A percentile compares a stretch with the other conserved stretches of the same genome.
phyloP scores from a whole-genome alignment of 2,113 vertebrate genomes.

The Crypturellus undulatus region DNA sequence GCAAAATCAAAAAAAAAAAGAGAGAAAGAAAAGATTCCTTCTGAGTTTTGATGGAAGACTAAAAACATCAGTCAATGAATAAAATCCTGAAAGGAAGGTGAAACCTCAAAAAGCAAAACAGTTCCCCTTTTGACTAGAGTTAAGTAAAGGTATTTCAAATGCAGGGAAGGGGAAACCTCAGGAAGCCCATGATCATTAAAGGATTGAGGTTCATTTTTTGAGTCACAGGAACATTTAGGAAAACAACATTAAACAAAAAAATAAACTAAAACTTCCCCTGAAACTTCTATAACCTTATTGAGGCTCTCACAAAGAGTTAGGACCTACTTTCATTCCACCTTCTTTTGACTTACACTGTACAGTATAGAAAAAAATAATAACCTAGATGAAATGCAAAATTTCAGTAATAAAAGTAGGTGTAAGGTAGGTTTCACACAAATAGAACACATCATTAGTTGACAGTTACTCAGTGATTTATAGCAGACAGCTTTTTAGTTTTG shows the following conservation, averaged over 20 bases:
- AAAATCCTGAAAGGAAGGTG: conserved; percentile 49
- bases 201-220: conserved; percentile 42
- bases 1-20: not conserved
- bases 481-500: not conserved
- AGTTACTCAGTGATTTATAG: conserved; percentile 23
- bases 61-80: conserved; percentile 45
- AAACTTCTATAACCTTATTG: conserved; percentile 37
- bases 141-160: conserved; percentile 52
- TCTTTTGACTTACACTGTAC: not conserved
- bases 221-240: conserved; percentile 52
- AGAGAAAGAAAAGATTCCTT: conserved; percentile 26
- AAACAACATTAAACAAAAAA: conserved; percentile 70
- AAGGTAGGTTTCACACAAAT: not conserved
- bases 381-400: not conserved
- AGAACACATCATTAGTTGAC: not conserved
- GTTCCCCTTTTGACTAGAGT: conserved; percentile 54
- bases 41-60: conserved; percentile 32
- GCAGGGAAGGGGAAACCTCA: conserved; percentile 51
- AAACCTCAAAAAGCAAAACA: conserved; percentile 65
- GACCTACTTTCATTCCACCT: not conserved
- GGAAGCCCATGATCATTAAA: conserved; percentile 61
- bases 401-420: conserved; percentile 6
- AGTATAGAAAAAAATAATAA: not conserved
- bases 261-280: conserved; percentile 56
- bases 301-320: not conserved